phyloP scores from a whole-genome alignment of 2,113 vertebrate genomes.

The Lagopus leucura region DNA sequence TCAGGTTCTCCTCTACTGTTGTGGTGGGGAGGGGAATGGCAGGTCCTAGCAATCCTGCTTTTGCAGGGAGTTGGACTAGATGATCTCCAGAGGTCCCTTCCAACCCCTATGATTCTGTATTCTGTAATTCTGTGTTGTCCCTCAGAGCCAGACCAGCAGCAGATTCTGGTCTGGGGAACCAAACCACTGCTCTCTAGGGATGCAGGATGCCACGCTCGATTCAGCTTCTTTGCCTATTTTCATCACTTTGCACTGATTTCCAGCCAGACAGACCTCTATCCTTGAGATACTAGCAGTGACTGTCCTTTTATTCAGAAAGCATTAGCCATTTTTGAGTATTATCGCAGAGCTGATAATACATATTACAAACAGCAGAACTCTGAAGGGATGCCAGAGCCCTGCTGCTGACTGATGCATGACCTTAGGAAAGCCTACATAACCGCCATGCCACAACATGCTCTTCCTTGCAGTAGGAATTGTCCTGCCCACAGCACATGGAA shows the following conservation, averaged over 20 bases:
- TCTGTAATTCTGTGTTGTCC: not conserved
- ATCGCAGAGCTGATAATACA: not conserved
- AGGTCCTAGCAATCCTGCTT: not conserved
- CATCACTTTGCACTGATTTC: constrained; percentile 37
- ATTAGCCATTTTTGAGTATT: constrained; percentile 28
- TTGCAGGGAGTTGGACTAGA: too few relatives aligned
- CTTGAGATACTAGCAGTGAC: constrained; percentile 21
- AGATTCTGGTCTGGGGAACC: not conserved
- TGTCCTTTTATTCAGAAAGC: constrained; percentile 45
- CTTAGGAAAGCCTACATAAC: not conserved
- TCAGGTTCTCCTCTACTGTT: not conserved
- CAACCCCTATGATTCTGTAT: too few relatives aligned
- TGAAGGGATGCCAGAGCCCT: constrained; percentile 15
- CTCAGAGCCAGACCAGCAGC: not conserved
- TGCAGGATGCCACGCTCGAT: not conserved
- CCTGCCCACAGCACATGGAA: rapidly evolving
- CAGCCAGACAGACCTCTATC: constrained; percentile 55
- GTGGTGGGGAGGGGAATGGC: not conserved
- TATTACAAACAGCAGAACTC: constrained; percentile 27
- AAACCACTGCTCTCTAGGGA: not conserved
- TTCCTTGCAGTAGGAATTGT: not conserved
- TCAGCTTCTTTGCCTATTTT: not conserved
- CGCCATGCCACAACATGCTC: not conserved
- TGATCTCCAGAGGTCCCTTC: too few relatives aligned
- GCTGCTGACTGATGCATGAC: not conserved